Evolutionary conservation across 2,888 invertebrate genomes (phyloP).

Genomic region (Apodemia zela): DNA sequence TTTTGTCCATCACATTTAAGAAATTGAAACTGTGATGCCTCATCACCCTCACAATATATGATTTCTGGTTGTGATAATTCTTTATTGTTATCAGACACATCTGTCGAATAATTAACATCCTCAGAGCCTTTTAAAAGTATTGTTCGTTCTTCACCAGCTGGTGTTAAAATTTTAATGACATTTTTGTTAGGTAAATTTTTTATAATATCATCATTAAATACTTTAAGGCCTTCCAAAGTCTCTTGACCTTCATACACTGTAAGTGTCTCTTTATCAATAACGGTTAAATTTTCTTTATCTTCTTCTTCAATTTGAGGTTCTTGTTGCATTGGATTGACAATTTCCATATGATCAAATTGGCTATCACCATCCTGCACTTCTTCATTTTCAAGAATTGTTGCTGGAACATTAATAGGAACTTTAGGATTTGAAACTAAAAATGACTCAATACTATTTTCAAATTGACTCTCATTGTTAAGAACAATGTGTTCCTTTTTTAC

Average conservation of each 20-base stretch:
- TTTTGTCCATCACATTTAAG: conserved; percentile 69
- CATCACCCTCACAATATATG: conserved; percentile 68
- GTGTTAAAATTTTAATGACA: conserved; percentile 61
- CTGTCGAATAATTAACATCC: conserved; percentile 56
- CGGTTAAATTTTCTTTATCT: conserved; percentile 13
- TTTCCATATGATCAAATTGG: conserved; percentile 45
- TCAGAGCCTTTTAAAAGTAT: conserved; percentile 57
- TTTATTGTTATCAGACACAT: conserved; percentile 50
- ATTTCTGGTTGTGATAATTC: conserved; percentile 57
- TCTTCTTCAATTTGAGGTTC: conserved; percentile 36
- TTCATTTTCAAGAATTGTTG: conserved; percentile 68
- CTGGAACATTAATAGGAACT: conserved; percentile 64
- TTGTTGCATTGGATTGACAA: conserved; percentile 43
- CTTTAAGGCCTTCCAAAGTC: conserved; percentile 25
- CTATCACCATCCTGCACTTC: conserved; percentile 57
- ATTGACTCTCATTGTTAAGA: conserved; percentile 29
- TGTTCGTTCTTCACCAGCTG: conserved; percentile 51
- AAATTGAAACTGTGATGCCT: conserved; percentile 64
- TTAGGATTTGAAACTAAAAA: conserved; percentile 58
- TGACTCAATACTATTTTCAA: conserved; percentile 58
- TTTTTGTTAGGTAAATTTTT: conserved; percentile 44
- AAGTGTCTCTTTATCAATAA: conserved; percentile 11
- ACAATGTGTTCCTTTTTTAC: not conserved
- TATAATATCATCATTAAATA: conserved; percentile 34
- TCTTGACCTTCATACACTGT: conserved; percentile 35